These are phyloP conservation scores for Sylvilagus floridanus DNA, from an alignment of 2,797 vertebrate species.

Conservation along the genomic window DNA sequence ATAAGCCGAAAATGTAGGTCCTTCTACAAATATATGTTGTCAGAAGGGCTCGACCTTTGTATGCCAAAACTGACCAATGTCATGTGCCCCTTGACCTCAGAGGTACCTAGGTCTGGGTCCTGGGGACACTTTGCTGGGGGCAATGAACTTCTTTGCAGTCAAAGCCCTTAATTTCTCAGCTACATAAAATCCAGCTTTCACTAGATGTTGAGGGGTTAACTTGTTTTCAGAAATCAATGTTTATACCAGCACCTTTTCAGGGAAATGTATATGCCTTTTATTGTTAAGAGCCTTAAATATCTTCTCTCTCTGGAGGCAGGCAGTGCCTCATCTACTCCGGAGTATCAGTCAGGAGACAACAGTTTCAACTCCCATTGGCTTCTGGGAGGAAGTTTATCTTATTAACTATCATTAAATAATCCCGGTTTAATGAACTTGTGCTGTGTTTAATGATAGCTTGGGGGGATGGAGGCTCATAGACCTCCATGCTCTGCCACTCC, in stretches of 20 bases:
- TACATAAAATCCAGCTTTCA: background rate
- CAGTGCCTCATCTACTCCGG: background rate
- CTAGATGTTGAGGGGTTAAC: constrained; percentile 33
- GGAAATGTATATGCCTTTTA: background rate
- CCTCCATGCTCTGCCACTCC: background rate
- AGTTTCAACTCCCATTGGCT: constrained; percentile 42
- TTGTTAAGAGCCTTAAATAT: constrained; percentile 37
- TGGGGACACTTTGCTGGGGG: background rate
- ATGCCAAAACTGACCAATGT: background rate
- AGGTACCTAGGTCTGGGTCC: background rate
- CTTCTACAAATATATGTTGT: background rate
- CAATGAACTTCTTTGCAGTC: background rate
- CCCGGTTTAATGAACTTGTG: constrained; percentile 72
- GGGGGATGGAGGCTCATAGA: background rate
- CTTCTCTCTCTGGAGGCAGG: background rate
- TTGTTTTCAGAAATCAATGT: constrained; percentile 30
- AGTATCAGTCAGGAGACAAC: constrained; percentile 20
- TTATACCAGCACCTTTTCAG: background rate
- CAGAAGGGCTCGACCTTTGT: background rate
- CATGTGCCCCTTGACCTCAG: background rate
- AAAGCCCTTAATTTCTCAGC: background rate
- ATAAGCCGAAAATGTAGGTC: background rate
- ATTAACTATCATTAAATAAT: constrained; percentile 63
- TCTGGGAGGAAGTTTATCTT: constrained; percentile 67
- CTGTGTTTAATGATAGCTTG: constrained; percentile 39